These are phyloP conservation scores for Dasysyrphus albostriatus DNA, from an alignment of 2,888 invertebrate genomes.

Conservation along the genomic window DNA sequence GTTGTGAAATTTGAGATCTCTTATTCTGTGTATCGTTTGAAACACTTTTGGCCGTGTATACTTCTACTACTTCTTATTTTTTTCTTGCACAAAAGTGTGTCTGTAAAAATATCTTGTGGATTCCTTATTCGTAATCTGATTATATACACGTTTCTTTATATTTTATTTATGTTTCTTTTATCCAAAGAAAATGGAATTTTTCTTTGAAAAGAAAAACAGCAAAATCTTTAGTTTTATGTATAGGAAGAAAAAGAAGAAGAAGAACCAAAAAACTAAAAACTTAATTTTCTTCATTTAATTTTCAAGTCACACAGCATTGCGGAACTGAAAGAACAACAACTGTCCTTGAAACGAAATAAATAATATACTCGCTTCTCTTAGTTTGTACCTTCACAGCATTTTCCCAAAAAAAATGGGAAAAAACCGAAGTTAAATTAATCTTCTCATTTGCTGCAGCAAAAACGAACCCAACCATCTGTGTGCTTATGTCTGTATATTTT, in stretches of 20 bases:
- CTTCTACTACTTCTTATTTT: slow-evolving; percentile 11
- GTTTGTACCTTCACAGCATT: slow-evolving; percentile 9
- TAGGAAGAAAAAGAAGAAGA: background rate
- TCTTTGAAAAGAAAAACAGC: background rate
- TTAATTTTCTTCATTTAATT: slow-evolving; percentile 67
- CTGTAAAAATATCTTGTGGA: slow-evolving; percentile 31
- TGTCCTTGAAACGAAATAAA: slow-evolving; percentile 55
- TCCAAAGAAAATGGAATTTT: slow-evolving; percentile 44
- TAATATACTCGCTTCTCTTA: background rate
- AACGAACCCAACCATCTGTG: slow-evolving; percentile 25
- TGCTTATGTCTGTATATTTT: background rate
- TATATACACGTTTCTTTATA: slow-evolving; percentile 51
- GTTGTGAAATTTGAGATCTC: slow-evolving; percentile 70
- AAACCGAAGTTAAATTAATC: slow-evolving; percentile 53
- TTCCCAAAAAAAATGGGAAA: slow-evolving; percentile 34
- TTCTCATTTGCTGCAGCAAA: slow-evolving; percentile 35
- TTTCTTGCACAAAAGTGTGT: slow-evolving; percentile 1
- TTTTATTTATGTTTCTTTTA: slow-evolving; percentile 33
- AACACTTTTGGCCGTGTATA: slow-evolving; percentile 31
- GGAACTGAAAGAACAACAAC: background rate
- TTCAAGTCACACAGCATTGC: slow-evolving; percentile 45
- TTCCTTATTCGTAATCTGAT: slow-evolving; percentile 68
- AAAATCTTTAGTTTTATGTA: slow-evolving; percentile 6
- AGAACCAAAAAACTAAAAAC: slow-evolving; percentile 47
- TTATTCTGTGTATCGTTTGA: slow-evolving; percentile 22